These are phyloP conservation scores for Channa argus DNA, from an alignment of 2,113 vertebrate species.

Conservation along the genomic window DNA sequence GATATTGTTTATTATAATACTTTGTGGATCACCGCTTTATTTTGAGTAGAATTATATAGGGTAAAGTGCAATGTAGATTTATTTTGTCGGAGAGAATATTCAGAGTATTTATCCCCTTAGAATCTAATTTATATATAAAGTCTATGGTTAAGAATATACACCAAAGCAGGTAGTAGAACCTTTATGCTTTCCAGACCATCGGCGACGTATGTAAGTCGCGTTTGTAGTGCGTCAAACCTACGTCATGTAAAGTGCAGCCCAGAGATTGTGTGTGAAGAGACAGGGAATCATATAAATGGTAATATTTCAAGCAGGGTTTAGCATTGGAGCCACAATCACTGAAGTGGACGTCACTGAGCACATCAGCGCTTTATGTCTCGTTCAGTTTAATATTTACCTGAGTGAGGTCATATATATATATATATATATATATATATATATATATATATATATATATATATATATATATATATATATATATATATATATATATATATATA, in stretches of 20 bases:
- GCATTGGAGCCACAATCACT: slow-evolving; percentile 16
- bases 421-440: too few species aligned
- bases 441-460: too few species aligned
- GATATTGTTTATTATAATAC: too few species aligned
- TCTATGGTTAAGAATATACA: slow-evolving; percentile 24
- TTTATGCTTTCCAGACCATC: slow-evolving; percentile 17
- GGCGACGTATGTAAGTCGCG: not conserved
- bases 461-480: too few species aligned
- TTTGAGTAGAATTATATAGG: not conserved
- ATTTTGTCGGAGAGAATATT: slow-evolving; percentile 21
- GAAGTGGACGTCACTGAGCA: not conserved
- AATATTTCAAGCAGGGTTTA: slow-evolving; percentile 29
- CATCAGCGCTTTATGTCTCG: slow-evolving; percentile 19
- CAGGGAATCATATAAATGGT: not conserved
- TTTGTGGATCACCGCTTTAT: slow-evolving; percentile 11
- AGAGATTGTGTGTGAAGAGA: not conserved
- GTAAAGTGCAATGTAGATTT: slow-evolving; percentile 29
- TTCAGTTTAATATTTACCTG: not conserved
- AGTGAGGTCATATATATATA: too few species aligned
- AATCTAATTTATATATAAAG: slow-evolving; percentile 26
- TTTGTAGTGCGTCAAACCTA: not conserved
- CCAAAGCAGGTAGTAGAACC: not conserved
- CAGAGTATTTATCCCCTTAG: slow-evolving; percentile 42
- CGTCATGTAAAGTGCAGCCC: not conserved
- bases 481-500: too few species aligned